Evolutionary conservation across 30 jellyfish, hydroid and myxozoan genomes (phyloP), one percentile per base, ranked within the genome.

Genomic region (Chrysaora quinquecirrha): DNA sequence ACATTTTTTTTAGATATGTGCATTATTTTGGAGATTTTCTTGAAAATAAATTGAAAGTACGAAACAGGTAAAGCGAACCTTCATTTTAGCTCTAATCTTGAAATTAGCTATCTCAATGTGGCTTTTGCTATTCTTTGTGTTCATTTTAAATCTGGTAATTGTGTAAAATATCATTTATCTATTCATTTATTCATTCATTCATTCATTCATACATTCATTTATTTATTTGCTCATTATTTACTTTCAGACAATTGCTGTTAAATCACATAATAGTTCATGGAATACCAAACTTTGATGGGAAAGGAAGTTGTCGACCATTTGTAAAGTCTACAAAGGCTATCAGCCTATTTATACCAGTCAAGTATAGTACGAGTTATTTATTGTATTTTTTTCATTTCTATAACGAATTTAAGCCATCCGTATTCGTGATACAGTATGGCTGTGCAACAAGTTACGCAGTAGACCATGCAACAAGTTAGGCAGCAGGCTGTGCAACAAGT

Each of bases 1-100:
- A n/a, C n/a, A n/a, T 67, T 49, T 48, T 30, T 81, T 76, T n/a
- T 78, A 90, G 97, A 77, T 90, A 90, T 48, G 97, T 90, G 3
- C 89, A 76, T 29, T 90, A 90, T 68, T 84, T 92, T 66, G 93
- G 96, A 0, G 92, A 75, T 46, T 25, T 86, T 56, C 62, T 80
- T 47, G 96, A 92, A 76, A 76, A 58, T 19, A 79, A 85, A 74
- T 78, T 92, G 9, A 64, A 31, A 71, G 34, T 90, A 21, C 76
- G 52, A 69, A 76, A 73, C 91, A 89, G 94, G 97, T 74, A 75
- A 52, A 64, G 1, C 18, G 24, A 54, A n/a, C n/a, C n/a, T n/a
- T n/a, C n/a, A n/a, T n/a, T n/a, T n/a, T n/a, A n/a, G n/a, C n/a
- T n/a, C n/a, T n/a, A n/a, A n/a, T n/a, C n/a, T n/a, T n/a, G n/a